Percentiles rank a stretch among this genome's conserved stretches.
Conservation (phyloP, 53 echinoderm and acorn worm genomes). For the Holothuria scabra region DNA sequence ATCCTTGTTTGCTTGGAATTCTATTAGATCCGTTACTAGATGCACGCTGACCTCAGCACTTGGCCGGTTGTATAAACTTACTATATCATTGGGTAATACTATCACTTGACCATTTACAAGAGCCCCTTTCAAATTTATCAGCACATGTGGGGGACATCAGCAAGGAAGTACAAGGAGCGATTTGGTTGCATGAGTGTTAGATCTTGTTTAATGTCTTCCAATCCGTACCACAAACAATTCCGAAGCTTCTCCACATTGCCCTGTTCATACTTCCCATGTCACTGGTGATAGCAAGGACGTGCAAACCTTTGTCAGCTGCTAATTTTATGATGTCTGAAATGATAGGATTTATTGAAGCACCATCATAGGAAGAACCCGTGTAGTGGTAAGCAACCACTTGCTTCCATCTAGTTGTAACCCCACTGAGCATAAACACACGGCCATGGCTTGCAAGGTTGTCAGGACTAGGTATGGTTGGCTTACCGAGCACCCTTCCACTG, state of each 20-base stretch:
- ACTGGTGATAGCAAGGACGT: constrained; percentile 31
- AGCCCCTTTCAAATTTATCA: too few relatives aligned
- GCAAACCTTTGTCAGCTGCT: constrained; percentile 26
- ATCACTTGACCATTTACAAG: too few relatives aligned
- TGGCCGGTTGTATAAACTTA: background rate
- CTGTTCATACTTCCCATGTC: constrained; percentile 49
- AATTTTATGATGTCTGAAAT: background rate
- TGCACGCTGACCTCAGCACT: constrained; percentile 35
- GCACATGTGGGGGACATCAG: constrained; percentile 48
- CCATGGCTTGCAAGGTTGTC: constrained; percentile 36
- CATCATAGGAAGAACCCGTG: constrained; percentile 22
- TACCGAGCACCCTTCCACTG: constrained; percentile 43
- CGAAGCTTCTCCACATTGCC: constrained; percentile 40
- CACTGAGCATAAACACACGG: constrained; percentile 49
- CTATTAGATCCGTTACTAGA: constrained; percentile 53
- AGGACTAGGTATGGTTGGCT: constrained; percentile 47
- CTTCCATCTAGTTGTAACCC: constrained; percentile 56
- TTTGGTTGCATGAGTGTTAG: background rate
- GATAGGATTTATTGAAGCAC: constrained; percentile 33
- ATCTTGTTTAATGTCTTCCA: constrained; percentile 21
- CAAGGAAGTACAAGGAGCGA: constrained; percentile 29
- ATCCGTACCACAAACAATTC: constrained; percentile 7
- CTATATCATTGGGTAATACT: background rate
- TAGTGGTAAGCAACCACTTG: constrained; percentile 49
- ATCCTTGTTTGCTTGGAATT: constrained; percentile 58